Conservation (phyloP, 2,113 vertebrate genomes). For the Gymnarchus niloticus region DNA sequence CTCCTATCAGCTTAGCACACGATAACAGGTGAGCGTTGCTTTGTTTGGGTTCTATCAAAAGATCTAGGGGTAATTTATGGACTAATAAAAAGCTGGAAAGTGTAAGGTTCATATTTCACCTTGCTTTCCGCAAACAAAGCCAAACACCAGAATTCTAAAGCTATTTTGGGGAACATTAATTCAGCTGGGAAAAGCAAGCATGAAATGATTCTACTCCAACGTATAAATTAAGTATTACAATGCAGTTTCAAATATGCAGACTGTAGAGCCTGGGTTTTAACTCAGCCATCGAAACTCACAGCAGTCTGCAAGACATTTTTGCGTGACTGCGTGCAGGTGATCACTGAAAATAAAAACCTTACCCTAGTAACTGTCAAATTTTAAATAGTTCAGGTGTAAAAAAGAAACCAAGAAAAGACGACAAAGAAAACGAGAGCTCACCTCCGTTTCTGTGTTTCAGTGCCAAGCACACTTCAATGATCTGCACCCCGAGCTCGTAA, state of each 20-base stretch:
- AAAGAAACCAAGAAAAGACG: neutral
- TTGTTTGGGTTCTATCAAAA: neutral
- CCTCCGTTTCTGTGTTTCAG: constrained; percentile 93
- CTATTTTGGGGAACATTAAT: neutral
- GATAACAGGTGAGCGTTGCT: too few species aligned
- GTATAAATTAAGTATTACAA: too few species aligned
- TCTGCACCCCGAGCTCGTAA: constrained; percentile 93
- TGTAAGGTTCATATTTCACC: neutral
- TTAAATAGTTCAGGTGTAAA: neutral
- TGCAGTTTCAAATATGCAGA: too few species aligned
- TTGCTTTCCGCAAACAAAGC: neutral
- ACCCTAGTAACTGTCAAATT: neutral
- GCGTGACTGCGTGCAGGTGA: too few species aligned
- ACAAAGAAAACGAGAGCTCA: constrained; percentile 47
- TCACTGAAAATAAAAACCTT: neutral
- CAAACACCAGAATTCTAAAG: neutral
- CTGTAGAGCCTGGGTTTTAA: too few species aligned
- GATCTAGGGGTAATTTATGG: neutral
- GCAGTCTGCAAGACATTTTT: too few species aligned
- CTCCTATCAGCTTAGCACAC: neutral
- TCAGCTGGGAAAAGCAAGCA: neutral
- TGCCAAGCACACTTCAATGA: constrained; percentile 91
- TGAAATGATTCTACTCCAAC: neutral
- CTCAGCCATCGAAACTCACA: too few species aligned
- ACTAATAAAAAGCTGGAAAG: neutral